These are phyloP conservation scores for Limanda limanda DNA, from an alignment of 2,113 vertebrate species.

Conservation along the genomic window DNA sequence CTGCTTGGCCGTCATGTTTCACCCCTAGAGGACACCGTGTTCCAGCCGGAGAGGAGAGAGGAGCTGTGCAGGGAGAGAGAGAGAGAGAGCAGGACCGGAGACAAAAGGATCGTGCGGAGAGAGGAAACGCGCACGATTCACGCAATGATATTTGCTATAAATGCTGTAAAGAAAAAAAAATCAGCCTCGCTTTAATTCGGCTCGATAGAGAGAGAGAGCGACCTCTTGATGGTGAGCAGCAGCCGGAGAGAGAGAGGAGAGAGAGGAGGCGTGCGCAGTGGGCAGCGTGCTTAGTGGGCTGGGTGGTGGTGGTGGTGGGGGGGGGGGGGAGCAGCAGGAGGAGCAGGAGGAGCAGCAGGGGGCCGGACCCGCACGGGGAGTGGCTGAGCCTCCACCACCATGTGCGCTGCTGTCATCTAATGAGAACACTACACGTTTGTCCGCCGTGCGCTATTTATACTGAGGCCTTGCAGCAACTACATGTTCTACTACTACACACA, in stretches of 20 bases:
- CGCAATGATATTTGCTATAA: too few relatives aligned
- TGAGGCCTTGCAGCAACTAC: too few relatives aligned
- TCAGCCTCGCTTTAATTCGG: not conserved
- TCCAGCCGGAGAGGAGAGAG: slow-evolving; percentile 37
- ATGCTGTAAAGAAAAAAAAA: not conserved
- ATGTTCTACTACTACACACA: too few relatives aligned
- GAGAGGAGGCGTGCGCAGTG: slow-evolving; percentile 64
- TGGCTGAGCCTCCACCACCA: slow-evolving; percentile 49
- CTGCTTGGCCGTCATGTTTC: slow-evolving; percentile 82
- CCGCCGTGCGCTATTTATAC: too few relatives aligned
- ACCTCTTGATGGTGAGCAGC: slow-evolving; percentile 27
- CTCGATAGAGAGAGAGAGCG: slow-evolving; percentile 33
- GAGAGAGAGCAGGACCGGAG: not conserved
- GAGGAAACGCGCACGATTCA: not conserved
- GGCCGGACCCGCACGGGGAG: slow-evolving; percentile 27
- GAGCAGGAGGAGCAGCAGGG: slow-evolving; percentile 1
- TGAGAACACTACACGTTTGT: slow-evolving; percentile 43
- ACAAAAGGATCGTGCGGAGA: not conserved
- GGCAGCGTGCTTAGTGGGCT: slow-evolving; percentile 33
- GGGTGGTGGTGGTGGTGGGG: too few relatives aligned
- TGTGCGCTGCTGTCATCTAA: slow-evolving; percentile 63
- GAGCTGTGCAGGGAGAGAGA: slow-evolving; percentile 8
- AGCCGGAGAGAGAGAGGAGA: slow-evolving; percentile 29
- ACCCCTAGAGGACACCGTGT: slow-evolving; percentile 64
- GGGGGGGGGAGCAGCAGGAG: slow-evolving; percentile 34